phyloP scores from a whole-genome alignment of 2,888 invertebrate species.

The Tetramorium bicarinatum region DNA sequence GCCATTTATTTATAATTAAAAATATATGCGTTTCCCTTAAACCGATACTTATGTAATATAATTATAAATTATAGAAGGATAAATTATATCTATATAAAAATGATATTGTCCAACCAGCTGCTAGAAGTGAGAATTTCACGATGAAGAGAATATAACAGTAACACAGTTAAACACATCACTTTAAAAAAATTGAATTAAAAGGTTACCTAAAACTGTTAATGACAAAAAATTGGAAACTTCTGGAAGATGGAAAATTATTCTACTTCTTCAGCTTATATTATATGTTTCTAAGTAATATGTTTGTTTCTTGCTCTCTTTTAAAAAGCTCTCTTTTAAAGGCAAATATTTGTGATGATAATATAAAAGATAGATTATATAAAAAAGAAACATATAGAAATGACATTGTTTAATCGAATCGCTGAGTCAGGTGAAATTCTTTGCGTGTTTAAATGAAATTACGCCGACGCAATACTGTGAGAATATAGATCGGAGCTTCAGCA shows the following conservation, averaged over 20 bases:
- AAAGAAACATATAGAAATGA: constrained; percentile 13
- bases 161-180: neutral
- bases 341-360: neutral
- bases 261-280: neutral
- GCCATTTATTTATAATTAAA: neutral
- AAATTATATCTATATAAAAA: neutral
- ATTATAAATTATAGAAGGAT: neutral
- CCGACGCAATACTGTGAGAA: neutral
- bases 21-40: neutral
- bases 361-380: constrained; percentile 9
- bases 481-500: constrained; percentile 49
- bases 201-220: neutral
- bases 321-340: neutral
- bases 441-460: constrained; percentile 15
- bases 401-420: constrained; percentile 27
- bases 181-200: neutral
- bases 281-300: neutral
- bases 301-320: neutral
- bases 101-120: neutral
- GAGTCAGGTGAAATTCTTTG: neutral
- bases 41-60: neutral
- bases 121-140: neutral
- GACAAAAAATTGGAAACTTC: neutral
- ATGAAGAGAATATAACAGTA: neutral
- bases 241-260: neutral